phyloP scores from a whole-genome alignment of 37 sponge, comb jelly and placozoan genomes.

The Diacarnus erythraeanus region DNA sequence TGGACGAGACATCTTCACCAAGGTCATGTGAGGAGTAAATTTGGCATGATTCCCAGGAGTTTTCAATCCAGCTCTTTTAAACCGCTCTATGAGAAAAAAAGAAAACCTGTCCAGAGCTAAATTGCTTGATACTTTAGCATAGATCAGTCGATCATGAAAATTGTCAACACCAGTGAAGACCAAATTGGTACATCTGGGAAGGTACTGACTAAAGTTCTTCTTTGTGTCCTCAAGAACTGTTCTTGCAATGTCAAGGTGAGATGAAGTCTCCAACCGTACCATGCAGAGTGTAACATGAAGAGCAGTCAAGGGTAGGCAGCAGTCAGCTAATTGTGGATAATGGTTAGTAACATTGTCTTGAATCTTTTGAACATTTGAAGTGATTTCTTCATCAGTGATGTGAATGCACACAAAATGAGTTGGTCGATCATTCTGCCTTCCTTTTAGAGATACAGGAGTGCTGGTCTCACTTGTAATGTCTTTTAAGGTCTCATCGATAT shows the following conservation, averaged over 20 bases:
- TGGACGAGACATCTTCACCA: conserved; percentile 78
- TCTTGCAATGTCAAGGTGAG: conserved; percentile 53
- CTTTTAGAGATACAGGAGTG: neutral
- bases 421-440: conserved; percentile 42
- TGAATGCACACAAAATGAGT: conserved; percentile 82
- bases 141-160: conserved; percentile 70
- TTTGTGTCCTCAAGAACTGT: conserved; percentile 48
- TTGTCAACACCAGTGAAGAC: conserved; percentile 64
- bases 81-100: conserved; percentile 47
- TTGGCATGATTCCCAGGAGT: conserved; percentile 85
- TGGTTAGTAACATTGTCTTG: conserved; percentile 38
- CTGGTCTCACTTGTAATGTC: neutral
- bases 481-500: neutral
- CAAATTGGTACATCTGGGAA: conserved; percentile 51
- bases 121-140: conserved; percentile 39
- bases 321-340: conserved; percentile 68
- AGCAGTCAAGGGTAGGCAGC: conserved; percentile 51
- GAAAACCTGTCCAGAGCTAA: conserved; percentile 66
- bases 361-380: conserved; percentile 35
- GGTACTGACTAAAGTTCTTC: conserved; percentile 49
- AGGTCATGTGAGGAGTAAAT: conserved; percentile 86
- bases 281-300: conserved; percentile 87
- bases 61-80: conserved; percentile 68
- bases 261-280: conserved; percentile 58
- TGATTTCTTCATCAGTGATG: conserved; percentile 52